A percentile compares a stretch with the other conserved stretches of the same genome.
Evolutionary conservation across 1,140 invertebrate species (phyloP).

Genomic region (Mamestra configurata): DNA sequence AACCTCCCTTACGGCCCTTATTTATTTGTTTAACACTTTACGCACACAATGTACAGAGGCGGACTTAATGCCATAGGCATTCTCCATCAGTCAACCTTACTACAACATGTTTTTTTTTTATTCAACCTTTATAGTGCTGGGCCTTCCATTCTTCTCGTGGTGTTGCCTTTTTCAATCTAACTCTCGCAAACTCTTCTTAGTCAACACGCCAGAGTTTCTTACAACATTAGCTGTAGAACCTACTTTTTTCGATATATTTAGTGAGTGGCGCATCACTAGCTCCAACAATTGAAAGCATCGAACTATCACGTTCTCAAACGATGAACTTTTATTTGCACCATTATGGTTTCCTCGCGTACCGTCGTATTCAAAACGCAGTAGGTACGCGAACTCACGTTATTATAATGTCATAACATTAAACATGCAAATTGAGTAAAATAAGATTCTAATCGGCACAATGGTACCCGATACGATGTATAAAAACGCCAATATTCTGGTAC

Average conservation of each 20-base stretch:
- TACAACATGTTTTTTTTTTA: too few species aligned
- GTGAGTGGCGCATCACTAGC: not conserved
- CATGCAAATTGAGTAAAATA: conserved; percentile 39
- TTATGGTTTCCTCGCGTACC: conserved; percentile 6
- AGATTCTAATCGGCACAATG: conserved; percentile 28
- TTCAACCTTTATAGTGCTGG: too few species aligned
- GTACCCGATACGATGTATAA: conserved; percentile 17
- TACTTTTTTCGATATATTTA: not conserved
- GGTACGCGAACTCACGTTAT: conserved; percentile 16
- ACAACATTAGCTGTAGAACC: not conserved
- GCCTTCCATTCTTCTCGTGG: too few species aligned
- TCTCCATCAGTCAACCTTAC: too few species aligned
- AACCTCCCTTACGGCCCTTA: too few species aligned
- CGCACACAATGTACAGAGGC: too few species aligned
- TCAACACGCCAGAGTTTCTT: too few species aligned
- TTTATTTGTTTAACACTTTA: too few species aligned
- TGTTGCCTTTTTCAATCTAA: too few species aligned
- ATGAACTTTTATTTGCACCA: conserved; percentile 29
- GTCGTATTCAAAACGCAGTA: conserved; percentile 2
- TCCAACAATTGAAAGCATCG: conserved; percentile 12
- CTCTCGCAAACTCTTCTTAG: too few species aligned
- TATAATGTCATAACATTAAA: conserved; percentile 47
- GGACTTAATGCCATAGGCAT: too few species aligned
- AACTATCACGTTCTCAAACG: conserved; percentile 33
- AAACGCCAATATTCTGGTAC: conserved; percentile 15